Base-by-base conservation (phyloP, 2,888 invertebrate species). In the Acronicta psi region DNA sequence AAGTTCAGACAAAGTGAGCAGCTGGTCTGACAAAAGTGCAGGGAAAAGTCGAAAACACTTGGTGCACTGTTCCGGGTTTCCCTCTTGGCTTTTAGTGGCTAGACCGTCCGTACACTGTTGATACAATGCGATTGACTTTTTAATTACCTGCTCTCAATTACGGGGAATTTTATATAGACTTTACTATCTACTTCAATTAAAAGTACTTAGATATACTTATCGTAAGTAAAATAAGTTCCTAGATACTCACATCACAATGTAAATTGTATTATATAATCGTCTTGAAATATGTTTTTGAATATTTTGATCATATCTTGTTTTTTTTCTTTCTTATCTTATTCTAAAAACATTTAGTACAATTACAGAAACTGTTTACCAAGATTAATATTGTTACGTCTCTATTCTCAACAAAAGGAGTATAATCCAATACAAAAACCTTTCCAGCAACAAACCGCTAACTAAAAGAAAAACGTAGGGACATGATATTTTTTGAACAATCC, bases 1-100 rank as follows among this genome's bases (percentile, higher is more conserved):
- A 90, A 89, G 88, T 88, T 87, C 88, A 85, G 86, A 88, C 87
- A 87, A 88, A 90, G 88, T 85, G 88, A 85, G 83, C 85, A 80
- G 81, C 82, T 83, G 84, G 74, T 81, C 82, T 78, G 81, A 83
- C 79, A 82, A 86, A 86, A 85, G 81, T 83, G 82, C 80, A 84
- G 72, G 79, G 79, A 82, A 83, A 87, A 84, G 82, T 83, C 84
- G 80, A 82, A 29, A 84, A 81, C 69, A 75, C 69, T 81, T 69
- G 59, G 58, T 61, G 56, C 70, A 75, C 62, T 68, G 57, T 75
- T 79, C n/a, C n/a, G n/a, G n/a, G n/a, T n/a, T n/a, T n/a, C 67
- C 62, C 67, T 69, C 71, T 66, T 75, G 63, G 61, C 68, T 70
- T 66, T 73, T 64, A 57, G 40, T 46, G 41, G 45, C 37, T 52